These are phyloP conservation scores for Mus minutoides DNA, from an alignment of 2,797 vertebrate species.

Conservation along the genomic window DNA sequence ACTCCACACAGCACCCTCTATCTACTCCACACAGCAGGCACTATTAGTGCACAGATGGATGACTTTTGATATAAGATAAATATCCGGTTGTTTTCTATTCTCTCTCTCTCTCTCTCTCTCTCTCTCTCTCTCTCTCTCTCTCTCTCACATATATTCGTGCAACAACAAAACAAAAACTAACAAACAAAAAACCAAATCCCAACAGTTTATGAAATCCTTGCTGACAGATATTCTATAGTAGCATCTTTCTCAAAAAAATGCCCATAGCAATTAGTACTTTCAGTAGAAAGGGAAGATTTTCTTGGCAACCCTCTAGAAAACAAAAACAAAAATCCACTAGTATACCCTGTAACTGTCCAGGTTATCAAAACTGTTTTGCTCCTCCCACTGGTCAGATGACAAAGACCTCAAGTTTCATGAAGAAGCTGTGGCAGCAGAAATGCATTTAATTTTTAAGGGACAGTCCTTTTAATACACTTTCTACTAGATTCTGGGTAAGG, in stretches of 20 bases:
- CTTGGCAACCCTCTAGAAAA: neutral
- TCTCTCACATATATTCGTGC: neutral
- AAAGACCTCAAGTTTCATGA: neutral
- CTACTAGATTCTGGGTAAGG: conserved; percentile 23
- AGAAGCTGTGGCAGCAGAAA: neutral
- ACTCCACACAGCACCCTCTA: neutral
- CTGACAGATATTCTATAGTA: neutral
- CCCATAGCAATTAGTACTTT: neutral
- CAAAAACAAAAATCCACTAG: neutral
- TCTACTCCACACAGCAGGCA: neutral
- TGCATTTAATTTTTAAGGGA: conserved; percentile 47
- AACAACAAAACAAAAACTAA: neutral
- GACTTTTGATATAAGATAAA: conserved; percentile 14
- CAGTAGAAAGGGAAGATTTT: neutral
- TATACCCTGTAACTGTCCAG: neutral
- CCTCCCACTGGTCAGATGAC: neutral
- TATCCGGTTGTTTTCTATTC: neutral
- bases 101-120: neutral
- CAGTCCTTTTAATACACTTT: conserved; percentile 27
- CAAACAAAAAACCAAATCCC: neutral
- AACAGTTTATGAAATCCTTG: conserved; percentile 27
- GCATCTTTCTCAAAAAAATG: neutral
- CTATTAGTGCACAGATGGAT: neutral
- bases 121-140: neutral
- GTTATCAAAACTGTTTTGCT: conserved; percentile 26